phyloP scores from a whole-genome alignment of 92 coral and sea anemone species.

The Parazoanthus darwini region DNA sequence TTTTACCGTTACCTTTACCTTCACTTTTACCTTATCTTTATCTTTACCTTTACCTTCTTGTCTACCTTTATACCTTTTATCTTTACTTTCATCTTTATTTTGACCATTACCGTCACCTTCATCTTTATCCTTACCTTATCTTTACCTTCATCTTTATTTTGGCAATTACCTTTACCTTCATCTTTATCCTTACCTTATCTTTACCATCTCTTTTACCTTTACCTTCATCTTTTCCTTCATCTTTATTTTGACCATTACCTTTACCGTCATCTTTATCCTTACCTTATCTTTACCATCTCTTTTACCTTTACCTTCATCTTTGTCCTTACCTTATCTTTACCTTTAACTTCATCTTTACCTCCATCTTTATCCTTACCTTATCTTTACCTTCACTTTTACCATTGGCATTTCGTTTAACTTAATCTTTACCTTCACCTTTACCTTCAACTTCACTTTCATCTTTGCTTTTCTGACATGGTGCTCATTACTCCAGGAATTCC shows the following conservation, averaged over 20 bases:
- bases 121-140: too few relatives aligned
- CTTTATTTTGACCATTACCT: too few relatives aligned
- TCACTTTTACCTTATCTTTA: too few relatives aligned
- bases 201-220: too few relatives aligned
- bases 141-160: not conserved
- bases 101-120: too few relatives aligned
- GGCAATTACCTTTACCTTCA: too few relatives aligned
- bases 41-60: not conserved
- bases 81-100: too few relatives aligned
- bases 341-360: not conserved
- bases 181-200: not conserved
- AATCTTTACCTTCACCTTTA: conserved; percentile 17
- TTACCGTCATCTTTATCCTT: not conserved
- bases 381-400: not conserved
- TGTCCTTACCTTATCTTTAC: not conserved
- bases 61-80: too few relatives aligned
- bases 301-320: not conserved
- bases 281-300: not conserved
- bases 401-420: not conserved
- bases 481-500: too few relatives aligned
- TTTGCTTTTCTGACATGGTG: too few relatives aligned
- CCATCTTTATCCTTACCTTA: conserved; percentile 8
- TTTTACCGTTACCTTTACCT: too few relatives aligned
- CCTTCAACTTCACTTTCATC: not conserved
- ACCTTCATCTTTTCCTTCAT: too few relatives aligned